These are phyloP conservation scores for Drosophila tropicalis DNA, from an alignment of 1,140 invertebrate genomes.

Conservation along the genomic window DNA sequence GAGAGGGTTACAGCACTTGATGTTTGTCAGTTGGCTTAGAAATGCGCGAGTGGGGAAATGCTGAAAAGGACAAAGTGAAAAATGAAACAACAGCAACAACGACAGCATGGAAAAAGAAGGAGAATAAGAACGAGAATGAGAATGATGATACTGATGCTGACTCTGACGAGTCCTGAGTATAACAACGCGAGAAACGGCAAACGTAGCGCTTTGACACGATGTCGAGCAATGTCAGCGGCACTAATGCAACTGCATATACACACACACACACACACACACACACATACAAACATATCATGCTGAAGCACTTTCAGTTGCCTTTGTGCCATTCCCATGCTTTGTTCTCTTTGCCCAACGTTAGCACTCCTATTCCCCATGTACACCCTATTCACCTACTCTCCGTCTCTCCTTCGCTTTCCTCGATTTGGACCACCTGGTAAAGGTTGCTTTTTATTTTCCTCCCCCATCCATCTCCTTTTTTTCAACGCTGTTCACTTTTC, in stretches of 20 bases:
- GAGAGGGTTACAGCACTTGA: constrained; percentile 29
- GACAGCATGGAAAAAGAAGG: background rate
- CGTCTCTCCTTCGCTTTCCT: background rate
- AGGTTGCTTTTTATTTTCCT: constrained; percentile 18
- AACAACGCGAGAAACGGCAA: constrained; percentile 26
- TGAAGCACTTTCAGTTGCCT: constrained; percentile 43
- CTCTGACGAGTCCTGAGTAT: constrained; percentile 9
- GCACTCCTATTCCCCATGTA: background rate
- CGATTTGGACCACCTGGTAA: background rate
- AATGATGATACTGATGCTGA: constrained; percentile 17
- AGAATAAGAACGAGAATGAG: constrained; percentile 18
- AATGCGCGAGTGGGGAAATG: constrained; percentile 46
- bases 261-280: constrained; percentile 27
- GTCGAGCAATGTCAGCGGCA: constrained; percentile 47
- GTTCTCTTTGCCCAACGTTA: constrained; percentile 27
- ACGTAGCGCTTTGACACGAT: constrained; percentile 9
- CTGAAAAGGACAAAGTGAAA: constrained; percentile 46
- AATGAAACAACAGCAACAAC: constrained; percentile 11
- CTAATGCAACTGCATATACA: constrained; percentile 40
- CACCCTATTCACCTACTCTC: background rate
- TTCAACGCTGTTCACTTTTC: constrained; percentile 39
- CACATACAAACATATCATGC: constrained; percentile 5
- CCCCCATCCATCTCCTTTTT: background rate
- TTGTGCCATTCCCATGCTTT: constrained; percentile 37
- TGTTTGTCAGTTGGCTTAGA: constrained; percentile 59